Conservation (phyloP, 1,140 invertebrate species). For the Dreissena polymorpha region DNA sequence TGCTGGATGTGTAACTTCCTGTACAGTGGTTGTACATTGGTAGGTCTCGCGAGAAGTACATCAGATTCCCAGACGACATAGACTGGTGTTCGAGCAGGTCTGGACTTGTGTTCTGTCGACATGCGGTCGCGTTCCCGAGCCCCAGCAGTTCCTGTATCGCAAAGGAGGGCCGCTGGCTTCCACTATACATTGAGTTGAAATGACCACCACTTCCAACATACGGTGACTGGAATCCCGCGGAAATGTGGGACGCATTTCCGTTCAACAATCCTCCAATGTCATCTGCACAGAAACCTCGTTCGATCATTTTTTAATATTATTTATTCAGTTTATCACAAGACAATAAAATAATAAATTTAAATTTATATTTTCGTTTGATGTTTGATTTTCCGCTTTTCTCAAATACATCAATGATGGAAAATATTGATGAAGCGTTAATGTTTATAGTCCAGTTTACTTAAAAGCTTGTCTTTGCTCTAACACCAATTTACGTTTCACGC, state of each 20-base stretch:
- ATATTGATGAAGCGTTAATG: too few relatives aligned
- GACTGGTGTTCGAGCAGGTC: constrained; percentile 36
- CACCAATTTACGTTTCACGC: neutral
- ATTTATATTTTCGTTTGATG: too few relatives aligned
- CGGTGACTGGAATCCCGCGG: constrained; percentile 25
- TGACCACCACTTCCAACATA: constrained; percentile 46
- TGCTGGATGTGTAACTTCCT: neutral
- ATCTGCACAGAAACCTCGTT: constrained; percentile 48
- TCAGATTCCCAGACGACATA: constrained; percentile 42
- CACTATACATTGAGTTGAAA: constrained; percentile 46
- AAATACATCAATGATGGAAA: too few relatives aligned
- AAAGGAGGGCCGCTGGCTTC: constrained; percentile 45
- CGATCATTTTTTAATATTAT: constrained; percentile 28
- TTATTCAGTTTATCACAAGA: neutral
- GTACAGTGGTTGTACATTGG: constrained; percentile 38
- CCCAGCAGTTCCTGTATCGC: constrained; percentile 52
- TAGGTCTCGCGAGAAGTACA: constrained; percentile 52
- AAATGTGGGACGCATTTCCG: constrained; percentile 30
- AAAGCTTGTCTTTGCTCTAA: neutral
- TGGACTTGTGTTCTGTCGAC: constrained; percentile 48
- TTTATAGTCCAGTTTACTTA: too few relatives aligned
- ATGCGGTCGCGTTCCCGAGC: constrained; percentile 22
- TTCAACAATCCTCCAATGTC: constrained; percentile 41
- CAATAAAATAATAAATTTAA: too few relatives aligned
- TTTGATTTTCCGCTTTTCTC: too few relatives aligned